Conservation (phyloP, 1,140 invertebrate genomes). For the Euwallacea fornicatus region DNA sequence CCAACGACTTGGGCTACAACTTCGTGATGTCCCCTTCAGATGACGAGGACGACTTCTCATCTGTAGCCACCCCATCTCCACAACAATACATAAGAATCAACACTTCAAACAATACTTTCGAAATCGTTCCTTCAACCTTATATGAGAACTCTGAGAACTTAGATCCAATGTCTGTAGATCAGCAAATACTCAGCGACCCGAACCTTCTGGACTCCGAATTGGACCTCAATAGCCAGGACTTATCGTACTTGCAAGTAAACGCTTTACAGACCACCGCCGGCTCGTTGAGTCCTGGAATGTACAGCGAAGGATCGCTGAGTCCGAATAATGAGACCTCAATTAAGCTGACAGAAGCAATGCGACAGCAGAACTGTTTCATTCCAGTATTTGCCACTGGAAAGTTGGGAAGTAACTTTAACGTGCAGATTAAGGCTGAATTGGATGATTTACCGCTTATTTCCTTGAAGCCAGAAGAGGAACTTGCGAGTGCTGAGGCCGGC, state of each 20-base stretch:
- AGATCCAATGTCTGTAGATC: slow-evolving; percentile 46
- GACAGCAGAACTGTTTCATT: slow-evolving; percentile 42
- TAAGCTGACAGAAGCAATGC: slow-evolving; percentile 17
- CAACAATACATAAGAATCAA: slow-evolving; percentile 55
- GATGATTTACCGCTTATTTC: slow-evolving; percentile 33
- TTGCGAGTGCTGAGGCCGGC: no score
- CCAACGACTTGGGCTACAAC: slow-evolving; percentile 34
- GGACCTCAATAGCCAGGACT: slow-evolving; percentile 43
- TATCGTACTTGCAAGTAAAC: slow-evolving; percentile 45
- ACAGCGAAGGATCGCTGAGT: slow-evolving; percentile 51
- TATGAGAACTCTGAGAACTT: slow-evolving; percentile 52
- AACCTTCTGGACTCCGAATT: slow-evolving; percentile 43
- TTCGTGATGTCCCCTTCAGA: slow-evolving; percentile 40
- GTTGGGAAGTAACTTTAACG: slow-evolving; percentile 35
- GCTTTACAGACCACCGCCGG: slow-evolving; percentile 45
- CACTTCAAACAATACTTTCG: slow-evolving; percentile 54
- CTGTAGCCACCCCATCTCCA: slow-evolving; percentile 36
- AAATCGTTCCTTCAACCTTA: slow-evolving; percentile 53
- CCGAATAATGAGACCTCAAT: slow-evolving; percentile 30
- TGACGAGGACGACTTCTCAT: slow-evolving; percentile 45
- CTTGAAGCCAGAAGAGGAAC: no score
- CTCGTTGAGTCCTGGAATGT: slow-evolving; percentile 49
- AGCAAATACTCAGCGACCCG: slow-evolving; percentile 42
- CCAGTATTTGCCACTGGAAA: slow-evolving; percentile 43
- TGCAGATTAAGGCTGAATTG: slow-evolving; percentile 42